Evolutionary conservation across 2,797 vertebrate genomes (phyloP).

Genomic region (Dromococcyx pavoninus): DNA sequence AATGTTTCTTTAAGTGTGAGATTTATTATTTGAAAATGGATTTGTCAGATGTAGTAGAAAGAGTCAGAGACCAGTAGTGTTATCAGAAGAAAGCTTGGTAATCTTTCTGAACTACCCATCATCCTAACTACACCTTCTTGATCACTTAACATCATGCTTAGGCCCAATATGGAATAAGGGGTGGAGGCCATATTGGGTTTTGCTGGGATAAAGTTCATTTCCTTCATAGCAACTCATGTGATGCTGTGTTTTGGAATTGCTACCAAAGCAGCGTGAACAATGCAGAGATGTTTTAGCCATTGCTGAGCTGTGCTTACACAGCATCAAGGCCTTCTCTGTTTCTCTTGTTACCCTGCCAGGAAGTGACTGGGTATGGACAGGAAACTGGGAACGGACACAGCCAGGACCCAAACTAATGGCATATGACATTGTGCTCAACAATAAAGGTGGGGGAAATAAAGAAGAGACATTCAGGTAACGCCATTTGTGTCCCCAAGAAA

Average conservation of each 20-base stretch:
- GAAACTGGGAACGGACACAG: neutral
- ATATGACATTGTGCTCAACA: neutral
- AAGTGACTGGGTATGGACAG: neutral
- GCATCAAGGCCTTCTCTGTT: neutral
- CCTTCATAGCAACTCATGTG: neutral
- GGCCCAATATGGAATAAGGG: neutral
- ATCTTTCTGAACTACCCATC: neutral
- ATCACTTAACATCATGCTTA: neutral
- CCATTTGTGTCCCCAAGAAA: neutral
- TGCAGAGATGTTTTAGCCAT: neutral
- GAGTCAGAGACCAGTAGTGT: neutral
- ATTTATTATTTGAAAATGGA: neutral
- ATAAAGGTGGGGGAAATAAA: neutral
- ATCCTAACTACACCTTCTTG: neutral
- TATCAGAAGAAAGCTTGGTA: neutral
- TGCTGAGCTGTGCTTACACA: neutral
- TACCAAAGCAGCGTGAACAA: neutral
- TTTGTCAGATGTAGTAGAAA: neutral
- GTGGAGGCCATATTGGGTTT: neutral
- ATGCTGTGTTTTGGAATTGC: neutral
- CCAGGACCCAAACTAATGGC: neutral
- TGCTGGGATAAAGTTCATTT: neutral
- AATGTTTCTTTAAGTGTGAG: neutral
- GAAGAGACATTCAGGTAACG: neutral
- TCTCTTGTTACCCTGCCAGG: accelerated